A percentile compares a stretch with the other conserved stretches of the same genome.
Conservation (phyloP, 2,888 invertebrate species). For the Trissonchulus latispiculum region DNA sequence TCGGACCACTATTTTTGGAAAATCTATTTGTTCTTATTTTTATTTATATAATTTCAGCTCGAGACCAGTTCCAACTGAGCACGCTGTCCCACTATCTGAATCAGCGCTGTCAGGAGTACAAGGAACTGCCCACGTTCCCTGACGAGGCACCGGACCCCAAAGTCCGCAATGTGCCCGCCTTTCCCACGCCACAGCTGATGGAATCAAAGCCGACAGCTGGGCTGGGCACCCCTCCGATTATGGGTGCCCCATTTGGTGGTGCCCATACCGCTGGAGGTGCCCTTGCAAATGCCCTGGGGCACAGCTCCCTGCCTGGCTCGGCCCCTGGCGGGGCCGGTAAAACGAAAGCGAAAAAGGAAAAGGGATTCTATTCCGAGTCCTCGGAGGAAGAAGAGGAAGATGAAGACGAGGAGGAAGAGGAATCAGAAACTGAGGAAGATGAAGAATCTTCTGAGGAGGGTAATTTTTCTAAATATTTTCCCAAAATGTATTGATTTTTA, state of each 20-base stretch:
- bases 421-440: slow-evolving; percentile 6
- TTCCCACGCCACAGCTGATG: neutral
- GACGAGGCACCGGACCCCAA: slow-evolving; percentile 61
- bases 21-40: no score
- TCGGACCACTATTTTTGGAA: no score
- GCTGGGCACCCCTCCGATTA: no score
- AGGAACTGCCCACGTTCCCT: slow-evolving; percentile 74
- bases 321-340: neutral
- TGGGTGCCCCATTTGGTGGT: no score
- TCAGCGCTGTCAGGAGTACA: slow-evolving; percentile 71
- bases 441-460: slow-evolving; percentile 12
- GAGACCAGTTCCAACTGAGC: slow-evolving; percentile 79
- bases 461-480: no score
- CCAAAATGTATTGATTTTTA: no score
- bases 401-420: slow-evolving; percentile 26
- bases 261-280: slow-evolving; percentile 19
- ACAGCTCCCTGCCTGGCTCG: no score
- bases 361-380: slow-evolving; percentile 23
- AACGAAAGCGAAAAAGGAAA: neutral
- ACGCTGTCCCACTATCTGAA: slow-evolving; percentile 90
- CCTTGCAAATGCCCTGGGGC: no score
- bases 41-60: no score
- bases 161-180: slow-evolving; percentile 61
- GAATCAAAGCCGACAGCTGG: neutral
- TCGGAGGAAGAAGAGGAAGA: slow-evolving; percentile 22